A percentile compares a stretch with the other conserved stretches of the same genome.
phyloP scores from a whole-genome alignment of 2,888 invertebrate genomes.

The Trichogramma dendrolimi region DNA sequence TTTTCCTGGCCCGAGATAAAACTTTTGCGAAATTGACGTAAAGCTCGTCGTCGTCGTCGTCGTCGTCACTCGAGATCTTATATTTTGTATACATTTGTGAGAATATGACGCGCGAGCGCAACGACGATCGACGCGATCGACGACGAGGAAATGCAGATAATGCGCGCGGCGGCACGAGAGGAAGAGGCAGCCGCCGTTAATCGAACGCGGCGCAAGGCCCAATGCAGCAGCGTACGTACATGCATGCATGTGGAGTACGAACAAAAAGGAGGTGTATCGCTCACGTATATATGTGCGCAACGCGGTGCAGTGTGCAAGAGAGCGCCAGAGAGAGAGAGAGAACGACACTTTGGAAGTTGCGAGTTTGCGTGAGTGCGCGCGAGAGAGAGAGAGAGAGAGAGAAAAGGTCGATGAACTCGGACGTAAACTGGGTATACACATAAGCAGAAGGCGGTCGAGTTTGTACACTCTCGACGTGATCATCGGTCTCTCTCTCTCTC shows the following conservation, averaged over 20 bases:
- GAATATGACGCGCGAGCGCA: too few species aligned
- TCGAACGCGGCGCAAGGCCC: conserved; percentile 10
- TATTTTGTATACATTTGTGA: too few species aligned
- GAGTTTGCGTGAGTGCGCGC: conserved; percentile 9
- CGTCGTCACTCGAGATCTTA: too few species aligned
- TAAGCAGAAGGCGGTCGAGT: conserved; percentile 19
- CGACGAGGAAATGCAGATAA: too few species aligned
- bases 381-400: conserved; percentile 3
- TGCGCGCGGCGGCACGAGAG: too few species aligned
- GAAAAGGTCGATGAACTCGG: conserved; percentile 12
- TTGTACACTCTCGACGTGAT: neutral
- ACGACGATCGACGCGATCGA: too few species aligned
- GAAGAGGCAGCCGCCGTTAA: conserved; percentile 1
- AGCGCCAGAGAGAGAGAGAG: conserved; percentile 6
- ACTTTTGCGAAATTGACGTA: too few species aligned
- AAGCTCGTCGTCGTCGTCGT: too few species aligned
- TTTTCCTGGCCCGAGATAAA: too few species aligned
- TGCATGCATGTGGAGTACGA: neutral
- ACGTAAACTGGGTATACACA: conserved; percentile 22
- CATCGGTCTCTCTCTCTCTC: too few species aligned
- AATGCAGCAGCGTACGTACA: conserved; percentile 12
- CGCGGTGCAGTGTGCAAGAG: conserved; percentile 3
- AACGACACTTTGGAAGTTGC: conserved; percentile 16
- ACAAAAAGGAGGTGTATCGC: neutral
- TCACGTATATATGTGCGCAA: neutral